Percentiles rank a stretch among this genome's conserved stretches.
Evolutionary conservation across 2,797 vertebrate species (phyloP).

Genomic region (Acanthurus leucopareius): DNA sequence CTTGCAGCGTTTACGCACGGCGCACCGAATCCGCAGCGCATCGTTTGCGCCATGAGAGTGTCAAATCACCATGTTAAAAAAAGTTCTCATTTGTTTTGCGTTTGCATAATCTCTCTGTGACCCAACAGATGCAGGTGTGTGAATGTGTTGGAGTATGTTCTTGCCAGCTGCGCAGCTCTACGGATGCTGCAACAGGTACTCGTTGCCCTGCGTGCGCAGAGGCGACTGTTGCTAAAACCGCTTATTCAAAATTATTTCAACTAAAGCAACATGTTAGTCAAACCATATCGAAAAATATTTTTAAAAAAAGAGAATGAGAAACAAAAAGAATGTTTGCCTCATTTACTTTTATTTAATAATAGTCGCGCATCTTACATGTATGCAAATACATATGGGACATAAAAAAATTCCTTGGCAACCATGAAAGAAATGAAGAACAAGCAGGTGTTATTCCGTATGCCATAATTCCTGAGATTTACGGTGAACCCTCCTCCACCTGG

Average conservation of each 20-base stretch:
- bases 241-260: constrained; percentile 6
- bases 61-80: constrained; percentile 11
- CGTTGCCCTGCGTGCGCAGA: constrained; percentile 38
- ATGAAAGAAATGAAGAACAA: constrained; percentile 1
- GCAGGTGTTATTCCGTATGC: constrained; percentile 7
- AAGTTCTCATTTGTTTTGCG: constrained; percentile 8
- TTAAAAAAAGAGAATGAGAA: not conserved
- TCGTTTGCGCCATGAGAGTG: constrained; percentile 33
- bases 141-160: constrained; percentile 11
- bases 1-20: constrained; percentile 73
- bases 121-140: not conserved
- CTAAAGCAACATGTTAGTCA: not conserved
- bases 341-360: not conserved
- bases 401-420: not conserved
- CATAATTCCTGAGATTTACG: constrained; percentile 46
- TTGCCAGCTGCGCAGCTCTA: constrained; percentile 24
- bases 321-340: not conserved
- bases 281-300: not conserved
- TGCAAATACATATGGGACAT: constrained; percentile 9
- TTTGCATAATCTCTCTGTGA: constrained; percentile 2
- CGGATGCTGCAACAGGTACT: constrained; percentile 75
- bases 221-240: constrained; percentile 7
- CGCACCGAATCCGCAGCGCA: constrained; percentile 62
- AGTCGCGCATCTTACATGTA: not conserved
- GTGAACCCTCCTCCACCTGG: constrained; percentile 61